Evolutionary conservation across 1,140 invertebrate species (phyloP), one percentile per base, ranked within the genome.

Genomic region (Grapholita molesta): DNA sequence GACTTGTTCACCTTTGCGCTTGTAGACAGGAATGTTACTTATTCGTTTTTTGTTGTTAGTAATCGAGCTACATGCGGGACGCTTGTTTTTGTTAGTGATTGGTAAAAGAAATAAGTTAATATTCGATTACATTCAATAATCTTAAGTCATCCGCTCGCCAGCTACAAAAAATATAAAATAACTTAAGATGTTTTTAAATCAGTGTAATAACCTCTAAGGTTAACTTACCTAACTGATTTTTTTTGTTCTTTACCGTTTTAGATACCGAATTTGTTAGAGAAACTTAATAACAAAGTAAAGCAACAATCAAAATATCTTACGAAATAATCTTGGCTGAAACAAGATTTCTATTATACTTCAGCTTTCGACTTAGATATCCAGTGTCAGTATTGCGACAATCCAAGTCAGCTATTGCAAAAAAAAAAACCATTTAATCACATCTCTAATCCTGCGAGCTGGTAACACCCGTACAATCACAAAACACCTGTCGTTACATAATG

Each of bases 41-140:
- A 32, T 61, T 61, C 30, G 55, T 61, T 61, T 61, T 61, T 61
- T 61, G 55, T 61, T 61, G 28, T 12, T 61, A n/a, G n/a, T n/a
- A n/a, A n/a, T 30, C 18, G 3, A 48, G 42, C 42, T 8, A 48
- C 2, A 6, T 2, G 18, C 42, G 42, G 18, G 42, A 48, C 21
- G n/a, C 8, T 48, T 5, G 15, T 48, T 48, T 48, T 48, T 48
- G 42, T 48, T 0, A 2, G 42, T 21, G 7, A 5, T 12, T 21
- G 3, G n/a, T 48, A 21, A 21, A 15, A 48, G 18, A 48, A 21
- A 2, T 21, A 9, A 48, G 42, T 48, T 48, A n/a, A n/a, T n/a
- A n/a, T n/a, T 21, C 21, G 28, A 30, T 30, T 30, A n/a, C 18
- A 48, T 18, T 48, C 6, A 21, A 48, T 48, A 1, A 18, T 48